These are phyloP conservation scores for Mactra quadrangularis DNA, from an alignment of 1,140 invertebrate genomes.

Conservation along the genomic window DNA sequence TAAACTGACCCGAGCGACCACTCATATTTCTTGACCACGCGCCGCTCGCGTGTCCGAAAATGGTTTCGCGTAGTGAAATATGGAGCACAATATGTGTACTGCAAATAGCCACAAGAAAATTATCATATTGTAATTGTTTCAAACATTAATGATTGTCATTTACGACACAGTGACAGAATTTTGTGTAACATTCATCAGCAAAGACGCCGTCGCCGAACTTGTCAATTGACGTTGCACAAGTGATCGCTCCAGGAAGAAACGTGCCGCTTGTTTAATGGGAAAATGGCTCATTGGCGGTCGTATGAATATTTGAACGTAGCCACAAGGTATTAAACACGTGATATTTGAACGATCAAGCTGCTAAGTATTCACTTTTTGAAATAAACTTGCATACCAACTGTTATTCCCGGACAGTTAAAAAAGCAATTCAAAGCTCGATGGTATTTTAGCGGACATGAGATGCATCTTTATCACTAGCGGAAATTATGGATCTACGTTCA, in stretches of 20 bases:
- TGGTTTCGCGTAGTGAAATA: slow-evolving; percentile 3
- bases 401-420: no score
- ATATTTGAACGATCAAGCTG: no score
- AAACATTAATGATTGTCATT: slow-evolving; percentile 10
- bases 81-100: background rate
- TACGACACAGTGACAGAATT: slow-evolving; percentile 15
- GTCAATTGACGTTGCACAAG: background rate
- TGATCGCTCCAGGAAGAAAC: background rate
- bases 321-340: no score
- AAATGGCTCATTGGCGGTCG: no score
- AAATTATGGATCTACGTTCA: no score
- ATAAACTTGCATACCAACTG: background rate
- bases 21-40: slow-evolving; percentile 2
- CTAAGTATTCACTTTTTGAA: no score
- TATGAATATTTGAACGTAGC: no score
- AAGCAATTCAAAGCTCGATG: no score
- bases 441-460: no score
- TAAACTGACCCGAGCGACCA: slow-evolving; percentile 32
- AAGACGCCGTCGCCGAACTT: background rate
- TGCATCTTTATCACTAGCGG: no score
- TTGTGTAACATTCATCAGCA: background rate
- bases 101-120: slow-evolving; percentile 15
- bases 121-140: slow-evolving; percentile 25
- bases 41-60: slow-evolving; percentile 16
- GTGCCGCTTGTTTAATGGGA: no score